phyloP scores from a whole-genome alignment of 2,797 vertebrate species.

The Serranus cabrilla region DNA sequence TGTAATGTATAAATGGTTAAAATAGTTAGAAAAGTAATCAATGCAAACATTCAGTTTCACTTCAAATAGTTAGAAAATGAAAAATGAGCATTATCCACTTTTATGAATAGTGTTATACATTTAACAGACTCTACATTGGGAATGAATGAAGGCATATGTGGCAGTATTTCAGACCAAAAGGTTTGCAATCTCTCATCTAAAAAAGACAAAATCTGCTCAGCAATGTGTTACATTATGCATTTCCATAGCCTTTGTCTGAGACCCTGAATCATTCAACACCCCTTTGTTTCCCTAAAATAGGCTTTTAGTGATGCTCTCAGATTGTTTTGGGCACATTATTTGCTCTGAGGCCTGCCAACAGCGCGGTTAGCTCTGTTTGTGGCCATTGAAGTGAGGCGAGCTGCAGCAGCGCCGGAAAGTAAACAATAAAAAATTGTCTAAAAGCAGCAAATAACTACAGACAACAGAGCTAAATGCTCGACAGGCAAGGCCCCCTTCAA shows the following conservation, averaged over 20 bases:
- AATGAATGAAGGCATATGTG: too few relatives aligned
- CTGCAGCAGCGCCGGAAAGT: neutral
- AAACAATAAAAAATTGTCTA: constrained; percentile 22
- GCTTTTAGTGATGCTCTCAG: constrained; percentile 21
- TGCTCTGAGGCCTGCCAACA: neutral
- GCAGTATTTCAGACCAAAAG: too few relatives aligned
- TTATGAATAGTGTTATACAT: too few relatives aligned
- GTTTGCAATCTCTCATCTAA: too few relatives aligned
- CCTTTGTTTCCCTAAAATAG: constrained; percentile 7
- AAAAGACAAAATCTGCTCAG: neutral
- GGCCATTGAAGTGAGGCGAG: constrained; percentile 10
- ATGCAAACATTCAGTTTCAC: too few relatives aligned
- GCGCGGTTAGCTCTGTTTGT: constrained; percentile 25
- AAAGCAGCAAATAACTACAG: constrained; percentile 15
- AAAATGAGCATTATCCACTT: too few relatives aligned
- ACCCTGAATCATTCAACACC: neutral
- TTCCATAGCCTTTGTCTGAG: neutral
- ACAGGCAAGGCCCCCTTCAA: constrained; percentile 10
- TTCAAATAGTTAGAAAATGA: too few relatives aligned
- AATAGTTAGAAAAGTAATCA: too few relatives aligned
- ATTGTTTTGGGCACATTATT: constrained; percentile 19
- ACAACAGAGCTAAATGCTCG: constrained; percentile 15
- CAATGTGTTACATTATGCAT: neutral
- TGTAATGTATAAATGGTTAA: too few relatives aligned
- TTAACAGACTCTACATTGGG: too few relatives aligned